phyloP scores from a whole-genome alignment of 2,113 vertebrate genomes.

The Gnathonemus echidnorhynchus region DNA sequence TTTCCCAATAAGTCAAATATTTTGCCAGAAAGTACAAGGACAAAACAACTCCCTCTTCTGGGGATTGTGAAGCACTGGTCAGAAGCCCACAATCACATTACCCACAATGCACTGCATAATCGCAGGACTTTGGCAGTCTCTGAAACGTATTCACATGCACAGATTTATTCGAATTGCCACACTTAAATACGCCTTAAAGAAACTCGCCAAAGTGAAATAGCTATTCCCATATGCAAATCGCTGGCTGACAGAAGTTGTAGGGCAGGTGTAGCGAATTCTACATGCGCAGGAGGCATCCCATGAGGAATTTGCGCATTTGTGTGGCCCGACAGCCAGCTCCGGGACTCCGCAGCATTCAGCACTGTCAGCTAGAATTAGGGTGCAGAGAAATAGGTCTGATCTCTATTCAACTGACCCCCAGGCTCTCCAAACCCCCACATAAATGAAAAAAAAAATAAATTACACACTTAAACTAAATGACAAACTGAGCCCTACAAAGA shows the following conservation, averaged over 20 bases:
- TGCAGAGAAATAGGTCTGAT: neutral
- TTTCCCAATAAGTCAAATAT: neutral
- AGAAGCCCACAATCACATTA: neutral
- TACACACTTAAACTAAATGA: neutral
- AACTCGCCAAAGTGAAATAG: neutral
- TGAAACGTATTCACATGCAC: neutral
- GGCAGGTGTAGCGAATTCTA: neutral
- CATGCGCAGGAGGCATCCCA: neutral
- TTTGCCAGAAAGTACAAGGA: neutral
- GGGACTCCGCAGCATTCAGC: neutral
- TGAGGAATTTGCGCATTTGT: neutral
- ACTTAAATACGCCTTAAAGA: neutral
- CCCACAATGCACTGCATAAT: neutral
- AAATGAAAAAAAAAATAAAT: neutral
- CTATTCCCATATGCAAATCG: neutral
- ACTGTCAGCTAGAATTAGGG: neutral
- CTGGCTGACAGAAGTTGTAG: neutral
- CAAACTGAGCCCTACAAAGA: neutral
- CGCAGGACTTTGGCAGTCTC: neutral
- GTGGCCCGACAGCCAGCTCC: too few species aligned
- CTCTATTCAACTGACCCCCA: neutral
- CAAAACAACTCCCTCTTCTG: neutral
- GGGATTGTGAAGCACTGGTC: neutral
- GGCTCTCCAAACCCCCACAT: neutral
- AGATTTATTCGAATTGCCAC: neutral